These are phyloP conservation scores for cat (Felis catus) DNA, from an alignment of 2,113 vertebrate species.

Conservation along the genomic window F.catus_Fca126_mat1.0 CM031413.1:72842001-72842500, in stretches of 20 bases:
- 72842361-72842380: neutral
- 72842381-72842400: no score
- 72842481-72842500: no score
- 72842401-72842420: no score
- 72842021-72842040: neutral
- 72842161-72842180: neutral
- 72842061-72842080: neutral
- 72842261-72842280: neutral
- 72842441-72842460: no score
- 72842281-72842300: neutral
- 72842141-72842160: slow-evolving; percentile 32
- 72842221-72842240: neutral
- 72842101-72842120: neutral
- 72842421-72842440: no score
- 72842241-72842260: neutral
- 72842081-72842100: neutral
- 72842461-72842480: no score
- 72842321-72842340: neutral
- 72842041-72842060: neutral
- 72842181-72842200: neutral
- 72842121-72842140: neutral
- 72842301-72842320: neutral
- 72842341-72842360: neutral
- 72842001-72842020: neutral
- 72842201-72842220: neutral